Evolutionary conservation across 1,140 invertebrate genomes (phyloP).

Genomic region (Aphelenchoides besseyi): DNA sequence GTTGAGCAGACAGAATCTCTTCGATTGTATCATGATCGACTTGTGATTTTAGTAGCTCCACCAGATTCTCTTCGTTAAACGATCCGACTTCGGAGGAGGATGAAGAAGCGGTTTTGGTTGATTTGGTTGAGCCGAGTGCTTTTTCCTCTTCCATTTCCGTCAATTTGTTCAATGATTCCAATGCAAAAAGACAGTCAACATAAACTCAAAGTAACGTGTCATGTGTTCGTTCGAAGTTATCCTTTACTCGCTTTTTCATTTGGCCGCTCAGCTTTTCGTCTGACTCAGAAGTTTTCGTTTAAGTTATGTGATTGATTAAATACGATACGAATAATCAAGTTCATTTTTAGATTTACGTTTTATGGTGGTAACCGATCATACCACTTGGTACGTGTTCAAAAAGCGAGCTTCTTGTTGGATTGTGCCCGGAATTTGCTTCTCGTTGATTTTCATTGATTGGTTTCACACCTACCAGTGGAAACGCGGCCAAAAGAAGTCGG

Average conservation of each 20-base stretch:
- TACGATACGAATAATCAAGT: background rate
- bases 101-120: background rate
- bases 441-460: conserved; percentile 29
- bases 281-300: too few species aligned
- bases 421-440: conserved; percentile 9
- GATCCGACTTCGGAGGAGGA: conserved; percentile 18
- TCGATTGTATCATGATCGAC: conserved; percentile 48
- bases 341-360: background rate
- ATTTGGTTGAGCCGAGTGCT: background rate
- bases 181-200: background rate
- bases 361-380: background rate
- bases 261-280: too few species aligned
- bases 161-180: background rate
- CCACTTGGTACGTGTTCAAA: background rate
- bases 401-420: conserved; percentile 18
- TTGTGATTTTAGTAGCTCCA: conserved; percentile 41
- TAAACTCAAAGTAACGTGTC: background rate
- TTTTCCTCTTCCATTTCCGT: background rate
- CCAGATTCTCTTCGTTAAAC: conserved; percentile 42
- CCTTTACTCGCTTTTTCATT: background rate
- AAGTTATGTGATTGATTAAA: background rate
- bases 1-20: conserved; percentile 39
- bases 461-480: conserved; percentile 30
- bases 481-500: background rate
- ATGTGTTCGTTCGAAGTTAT: background rate